Percentiles rank a stretch among this genome's conserved stretches.
Conservation (phyloP, 2,888 invertebrate species). For the Drosophila atripex region DNA sequence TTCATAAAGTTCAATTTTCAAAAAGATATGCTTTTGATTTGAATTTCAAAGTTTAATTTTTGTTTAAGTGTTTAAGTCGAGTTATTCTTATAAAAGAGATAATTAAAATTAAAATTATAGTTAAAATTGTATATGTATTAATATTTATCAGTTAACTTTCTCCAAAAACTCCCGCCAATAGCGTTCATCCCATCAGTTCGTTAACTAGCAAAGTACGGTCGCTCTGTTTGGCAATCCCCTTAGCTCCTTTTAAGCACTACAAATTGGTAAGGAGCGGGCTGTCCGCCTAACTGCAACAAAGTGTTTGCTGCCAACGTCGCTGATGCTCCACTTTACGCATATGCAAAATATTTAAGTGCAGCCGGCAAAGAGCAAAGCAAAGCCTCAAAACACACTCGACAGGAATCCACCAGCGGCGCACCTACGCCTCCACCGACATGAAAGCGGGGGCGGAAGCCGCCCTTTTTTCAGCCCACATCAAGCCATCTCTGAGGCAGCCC, state of each 20-base stretch:
- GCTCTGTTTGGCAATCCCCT: slow-evolving; percentile 1
- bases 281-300: slow-evolving; percentile 51
- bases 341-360: slow-evolving; percentile 78
- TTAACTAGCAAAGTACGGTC: slow-evolving; percentile 24
- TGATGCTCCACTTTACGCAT: slow-evolving; percentile 65
- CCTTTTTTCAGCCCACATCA: slow-evolving; percentile 13
- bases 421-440: slow-evolving; percentile 14
- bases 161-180: slow-evolving; percentile 8
- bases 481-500: slow-evolving; percentile 30
- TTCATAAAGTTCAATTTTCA: not conserved
- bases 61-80: too few relatives aligned
- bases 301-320: slow-evolving; percentile 51
- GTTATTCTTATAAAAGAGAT: too few relatives aligned
- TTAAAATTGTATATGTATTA: too few relatives aligned
- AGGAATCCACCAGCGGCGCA: slow-evolving; percentile 17
- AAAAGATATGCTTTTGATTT: not conserved
- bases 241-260: slow-evolving; percentile 8
- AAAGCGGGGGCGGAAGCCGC: slow-evolving; percentile 1
- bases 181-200: not conserved
- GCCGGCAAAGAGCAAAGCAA: slow-evolving; percentile 73
- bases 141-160: not conserved
- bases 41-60: too few relatives aligned
- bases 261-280: slow-evolving; percentile 31
- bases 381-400: slow-evolving; percentile 58
- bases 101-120: too few relatives aligned